A percentile compares a stretch with the other conserved stretches of the same genome.
phyloP scores from a whole-genome alignment of 1,140 invertebrate species.

The Pygmarrhopalites habei region DNA sequence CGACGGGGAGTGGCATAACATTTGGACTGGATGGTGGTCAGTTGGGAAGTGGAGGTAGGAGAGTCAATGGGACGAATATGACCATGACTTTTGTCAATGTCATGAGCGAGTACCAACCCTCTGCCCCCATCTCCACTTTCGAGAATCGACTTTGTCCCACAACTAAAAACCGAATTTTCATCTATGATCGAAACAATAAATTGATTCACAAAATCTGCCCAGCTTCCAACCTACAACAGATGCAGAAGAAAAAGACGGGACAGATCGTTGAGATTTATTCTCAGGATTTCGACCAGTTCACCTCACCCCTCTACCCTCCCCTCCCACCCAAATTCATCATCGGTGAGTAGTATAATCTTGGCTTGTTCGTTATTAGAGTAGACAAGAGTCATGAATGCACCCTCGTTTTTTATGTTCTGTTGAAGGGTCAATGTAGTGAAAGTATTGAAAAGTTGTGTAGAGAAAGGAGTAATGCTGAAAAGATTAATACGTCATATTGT shows the following conservation, averaged over 20 bases:
- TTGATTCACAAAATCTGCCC: constrained; percentile 39
- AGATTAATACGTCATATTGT: too few relatives aligned
- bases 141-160: constrained; percentile 36
- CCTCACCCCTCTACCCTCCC: constrained; percentile 32
- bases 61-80: not conserved
- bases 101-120: not conserved
- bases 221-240: constrained; percentile 30
- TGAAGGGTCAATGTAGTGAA: too few relatives aligned
- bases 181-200: constrained; percentile 34
- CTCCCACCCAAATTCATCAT: constrained; percentile 19
- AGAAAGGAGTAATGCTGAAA: too few relatives aligned
- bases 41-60: not conserved
- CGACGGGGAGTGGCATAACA: not conserved
- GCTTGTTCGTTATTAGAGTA: not conserved
- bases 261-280: constrained; percentile 38
- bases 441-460: too few relatives aligned
- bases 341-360: too few relatives aligned
- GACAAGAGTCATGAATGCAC: constrained; percentile 40
- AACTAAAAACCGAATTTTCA: constrained; percentile 38
- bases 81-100: not conserved
- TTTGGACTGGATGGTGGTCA: not conserved
- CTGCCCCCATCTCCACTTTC: constrained; percentile 12
- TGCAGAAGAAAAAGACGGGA: constrained; percentile 19
- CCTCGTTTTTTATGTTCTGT: constrained; percentile 47
- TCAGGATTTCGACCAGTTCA: constrained; percentile 33